A percentile compares a stretch with the other conserved stretches of the same genome.
Evolutionary conservation across 2,797 vertebrate genomes (phyloP).

Genomic region (Spea hammondii): DNA sequence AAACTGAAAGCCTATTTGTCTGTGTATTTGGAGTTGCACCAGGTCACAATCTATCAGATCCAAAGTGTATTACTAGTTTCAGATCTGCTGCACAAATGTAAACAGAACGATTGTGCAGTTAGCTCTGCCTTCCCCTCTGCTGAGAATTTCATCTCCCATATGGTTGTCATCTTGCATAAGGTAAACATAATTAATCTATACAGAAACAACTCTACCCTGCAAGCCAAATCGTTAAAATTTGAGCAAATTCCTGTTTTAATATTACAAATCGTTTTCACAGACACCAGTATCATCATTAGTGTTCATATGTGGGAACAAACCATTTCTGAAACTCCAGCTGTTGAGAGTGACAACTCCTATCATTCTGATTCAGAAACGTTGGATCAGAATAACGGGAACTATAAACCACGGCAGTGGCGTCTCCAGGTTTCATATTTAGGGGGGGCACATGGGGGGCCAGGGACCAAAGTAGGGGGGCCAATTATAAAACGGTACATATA

Average conservation of each 20-base stretch:
- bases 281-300: not conserved
- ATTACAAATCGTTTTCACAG: conserved; percentile 2
- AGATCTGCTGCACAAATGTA: conserved; percentile 29
- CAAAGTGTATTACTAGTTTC: conserved; percentile 15
- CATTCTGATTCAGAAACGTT: no score
- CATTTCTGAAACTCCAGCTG: not conserved
- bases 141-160: conserved; percentile 39
- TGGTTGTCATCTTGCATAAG: conserved; percentile 44
- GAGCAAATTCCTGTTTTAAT: conserved; percentile 25
- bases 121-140: conserved; percentile 16
- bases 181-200: conserved; percentile 47
- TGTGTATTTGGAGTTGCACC: not conserved
- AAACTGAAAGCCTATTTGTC: not conserved
- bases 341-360: not conserved
- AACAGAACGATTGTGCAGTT: conserved; percentile 30
- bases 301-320: not conserved
- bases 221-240: conserved; percentile 33
- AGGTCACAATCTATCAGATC: conserved; percentile 19
- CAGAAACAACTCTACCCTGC: conserved; percentile 40
- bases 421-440: no score
- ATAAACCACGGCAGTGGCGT: no score
- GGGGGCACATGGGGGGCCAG: no score
- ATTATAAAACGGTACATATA: no score
- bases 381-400: no score
- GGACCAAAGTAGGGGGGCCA: no score